Percentiles rank a stretch among this genome's conserved stretches.
Evolutionary conservation across 2,797 vertebrate species (phyloP).

Genomic region (Anguilla anguilla): DNA sequence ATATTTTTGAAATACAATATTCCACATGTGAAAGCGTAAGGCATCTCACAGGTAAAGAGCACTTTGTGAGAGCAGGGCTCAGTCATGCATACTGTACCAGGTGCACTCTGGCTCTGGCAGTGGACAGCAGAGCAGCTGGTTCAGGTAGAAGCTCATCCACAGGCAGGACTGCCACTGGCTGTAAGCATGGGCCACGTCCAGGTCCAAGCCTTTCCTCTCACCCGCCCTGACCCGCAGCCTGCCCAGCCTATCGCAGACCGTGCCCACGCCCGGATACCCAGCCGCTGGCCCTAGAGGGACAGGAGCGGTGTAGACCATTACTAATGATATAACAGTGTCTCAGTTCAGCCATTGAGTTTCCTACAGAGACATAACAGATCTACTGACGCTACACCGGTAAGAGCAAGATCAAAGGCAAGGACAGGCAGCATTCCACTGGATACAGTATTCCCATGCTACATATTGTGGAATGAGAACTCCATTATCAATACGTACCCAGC

Average conservation of each 20-base stretch:
- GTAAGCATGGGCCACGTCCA: constrained; percentile 79
- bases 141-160: constrained; percentile 83
- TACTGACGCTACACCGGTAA: not conserved
- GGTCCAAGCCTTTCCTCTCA: constrained; percentile 67
- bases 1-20: not conserved
- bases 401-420: not conserved
- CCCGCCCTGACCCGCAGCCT: constrained; percentile 56
- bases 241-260: constrained; percentile 53
- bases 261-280: constrained; percentile 55
- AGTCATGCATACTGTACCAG: constrained; percentile 69
- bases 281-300: constrained; percentile 48
- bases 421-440: not conserved
- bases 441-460: not conserved
- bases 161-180: constrained; percentile 96
- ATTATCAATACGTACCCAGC: not conserved
- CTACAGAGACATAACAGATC: not conserved
- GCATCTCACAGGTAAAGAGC: not conserved
- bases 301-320: not conserved
- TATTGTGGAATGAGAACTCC: not conserved
- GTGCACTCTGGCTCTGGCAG: constrained; percentile 78
- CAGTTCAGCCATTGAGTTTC: not conserved
- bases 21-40: not conserved
- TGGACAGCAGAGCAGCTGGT: constrained; percentile 83
- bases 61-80: not conserved
- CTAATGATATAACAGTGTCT: not conserved